Percentiles rank a stretch among this genome's conserved stretches.
Evolutionary conservation across 2,113 vertebrate genomes (phyloP).

Genomic region (Eonycteris spelaea): DNA sequence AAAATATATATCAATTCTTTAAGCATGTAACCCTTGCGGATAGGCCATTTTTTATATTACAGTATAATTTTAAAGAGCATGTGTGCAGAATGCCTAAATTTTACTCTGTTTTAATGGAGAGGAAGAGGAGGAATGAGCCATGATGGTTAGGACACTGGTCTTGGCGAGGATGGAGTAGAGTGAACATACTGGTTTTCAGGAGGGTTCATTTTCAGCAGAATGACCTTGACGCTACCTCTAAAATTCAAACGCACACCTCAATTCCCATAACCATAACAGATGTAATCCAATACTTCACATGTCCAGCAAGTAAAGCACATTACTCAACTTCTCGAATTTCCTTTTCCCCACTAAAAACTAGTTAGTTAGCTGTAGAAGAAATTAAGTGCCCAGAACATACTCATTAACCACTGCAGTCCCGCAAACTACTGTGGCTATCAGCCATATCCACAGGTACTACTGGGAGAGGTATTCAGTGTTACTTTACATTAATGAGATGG

Average conservation of each 20-base stretch:
- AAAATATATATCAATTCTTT: neutral
- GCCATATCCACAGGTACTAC: neutral
- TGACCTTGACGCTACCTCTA: neutral
- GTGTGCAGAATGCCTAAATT: neutral
- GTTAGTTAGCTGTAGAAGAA: neutral
- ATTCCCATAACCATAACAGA: neutral
- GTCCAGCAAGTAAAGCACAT: neutral
- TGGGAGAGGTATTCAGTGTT: neutral
- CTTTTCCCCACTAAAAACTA: slow-evolving; percentile 3
- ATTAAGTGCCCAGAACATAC: neutral
- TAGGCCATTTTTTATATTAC: neutral
- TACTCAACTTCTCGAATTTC: neutral
- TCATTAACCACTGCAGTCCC: neutral
- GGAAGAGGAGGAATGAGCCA: neutral
- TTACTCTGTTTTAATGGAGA: neutral
- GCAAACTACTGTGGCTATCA: neutral
- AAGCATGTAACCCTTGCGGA: neutral
- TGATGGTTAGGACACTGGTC: neutral
- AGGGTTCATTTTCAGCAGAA: neutral
- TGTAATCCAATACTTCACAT: neutral
- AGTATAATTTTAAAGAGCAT: neutral
- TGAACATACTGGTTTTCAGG: neutral
- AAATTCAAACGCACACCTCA: neutral
- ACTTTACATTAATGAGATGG: neutral
- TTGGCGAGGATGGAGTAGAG: neutral